Conservation (phyloP, 1,140 invertebrate genomes). For the Drosophila kepulauana region DNA sequence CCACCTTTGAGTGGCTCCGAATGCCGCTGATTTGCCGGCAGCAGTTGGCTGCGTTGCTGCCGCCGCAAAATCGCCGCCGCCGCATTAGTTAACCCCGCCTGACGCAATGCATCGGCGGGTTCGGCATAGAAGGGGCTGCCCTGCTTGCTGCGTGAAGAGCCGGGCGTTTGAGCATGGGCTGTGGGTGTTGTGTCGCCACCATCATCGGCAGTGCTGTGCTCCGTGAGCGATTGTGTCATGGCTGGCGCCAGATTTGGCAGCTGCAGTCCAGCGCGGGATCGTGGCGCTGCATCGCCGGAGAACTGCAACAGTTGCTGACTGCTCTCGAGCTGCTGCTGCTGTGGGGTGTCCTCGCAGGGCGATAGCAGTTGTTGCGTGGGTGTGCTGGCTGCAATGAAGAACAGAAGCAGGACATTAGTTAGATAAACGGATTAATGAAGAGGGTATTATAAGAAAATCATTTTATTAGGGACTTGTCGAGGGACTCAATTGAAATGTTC, state of each 20-base stretch:
- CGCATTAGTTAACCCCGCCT: constrained; percentile 84
- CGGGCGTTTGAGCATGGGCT: constrained; percentile 61
- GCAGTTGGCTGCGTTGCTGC: constrained; percentile 69
- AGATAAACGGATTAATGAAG: background rate
- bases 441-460: too few relatives aligned
- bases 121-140: constrained; percentile 96
- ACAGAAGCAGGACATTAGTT: background rate
- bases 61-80: constrained; percentile 84
- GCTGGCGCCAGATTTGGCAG: constrained; percentile 55
- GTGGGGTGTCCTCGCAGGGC: constrained; percentile 73
- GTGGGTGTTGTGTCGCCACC: constrained; percentile 75
- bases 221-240: constrained; percentile 66
- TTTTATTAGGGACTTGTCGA: too few relatives aligned
- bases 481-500: too few relatives aligned
- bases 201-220: constrained; percentile 30
- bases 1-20: constrained; percentile 86
- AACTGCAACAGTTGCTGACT: constrained; percentile 75
- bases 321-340: constrained; percentile 23
- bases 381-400: constrained; percentile 76
- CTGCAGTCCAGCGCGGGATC: constrained; percentile 71
- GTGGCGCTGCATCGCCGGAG: constrained; percentile 67
- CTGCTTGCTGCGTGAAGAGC: constrained; percentile 84
- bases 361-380: constrained; percentile 86
- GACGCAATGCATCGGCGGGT: constrained; percentile 92
- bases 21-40: constrained; percentile 86